Conservation (phyloP, 92 coral and sea anemone species). For the Plumapathes pennacea region DNA sequence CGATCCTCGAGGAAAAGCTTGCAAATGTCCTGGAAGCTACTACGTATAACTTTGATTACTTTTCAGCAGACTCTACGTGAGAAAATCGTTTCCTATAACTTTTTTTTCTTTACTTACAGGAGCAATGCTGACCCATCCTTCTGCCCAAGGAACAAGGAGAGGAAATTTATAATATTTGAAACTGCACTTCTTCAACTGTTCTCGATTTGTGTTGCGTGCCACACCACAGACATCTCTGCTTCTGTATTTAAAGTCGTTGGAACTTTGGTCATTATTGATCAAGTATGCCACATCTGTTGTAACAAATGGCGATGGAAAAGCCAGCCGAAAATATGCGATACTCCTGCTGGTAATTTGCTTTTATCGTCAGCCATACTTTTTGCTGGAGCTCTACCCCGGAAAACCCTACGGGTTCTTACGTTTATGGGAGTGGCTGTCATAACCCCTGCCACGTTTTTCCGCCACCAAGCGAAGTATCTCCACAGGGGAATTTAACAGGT, state of each 20-base stretch:
- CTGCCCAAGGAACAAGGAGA: slow-evolving; percentile 14
- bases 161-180: slow-evolving; percentile 34
- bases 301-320: slow-evolving; percentile 14
- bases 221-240: slow-evolving; percentile 7
- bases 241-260: slow-evolving; percentile 7
- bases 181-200: slow-evolving; percentile 24
- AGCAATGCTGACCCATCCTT: slow-evolving; percentile 2
- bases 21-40: too few relatives aligned
- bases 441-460: slow-evolving; percentile 21
- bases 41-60: too few relatives aligned
- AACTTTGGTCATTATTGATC: slow-evolving; percentile 11
- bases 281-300: slow-evolving; percentile 25
- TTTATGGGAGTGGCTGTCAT: slow-evolving; percentile 24
- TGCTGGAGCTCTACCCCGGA: slow-evolving; percentile 28
- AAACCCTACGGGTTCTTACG: slow-evolving; percentile 21
- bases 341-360: slow-evolving; percentile 30
- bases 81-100: too few relatives aligned
- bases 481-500: slow-evolving; percentile 9
- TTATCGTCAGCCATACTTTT: slow-evolving; percentile 39
- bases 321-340: slow-evolving; percentile 20
- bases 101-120: too few relatives aligned
- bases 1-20: too few relatives aligned
- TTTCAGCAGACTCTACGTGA: too few relatives aligned
- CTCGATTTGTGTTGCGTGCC: slow-evolving; percentile 21
- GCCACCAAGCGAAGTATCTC: slow-evolving; percentile 31